These are phyloP conservation scores for Pleuronectes platessa DNA, from an alignment of 2,113 vertebrate species.

Conservation along the genomic window DNA sequence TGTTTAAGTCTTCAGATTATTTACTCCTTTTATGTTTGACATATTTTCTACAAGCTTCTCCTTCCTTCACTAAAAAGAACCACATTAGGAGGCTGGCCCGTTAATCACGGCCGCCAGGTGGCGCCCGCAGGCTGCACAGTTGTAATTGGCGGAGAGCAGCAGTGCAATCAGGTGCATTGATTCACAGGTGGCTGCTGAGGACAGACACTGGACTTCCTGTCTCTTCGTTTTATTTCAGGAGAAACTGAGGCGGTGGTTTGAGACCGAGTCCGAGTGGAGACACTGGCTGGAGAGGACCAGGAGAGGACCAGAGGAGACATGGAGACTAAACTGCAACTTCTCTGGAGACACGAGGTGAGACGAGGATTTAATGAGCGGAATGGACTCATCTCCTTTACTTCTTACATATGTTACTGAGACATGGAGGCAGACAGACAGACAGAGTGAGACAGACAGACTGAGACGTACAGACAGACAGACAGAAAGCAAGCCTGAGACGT, in stretches of 20 bases:
- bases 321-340: too few relatives aligned
- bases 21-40: not conserved
- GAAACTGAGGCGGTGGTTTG: not conserved
- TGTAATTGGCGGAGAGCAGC: conserved; percentile 59
- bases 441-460: too few relatives aligned
- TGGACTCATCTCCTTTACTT: too few relatives aligned
- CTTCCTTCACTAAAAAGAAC: not conserved
- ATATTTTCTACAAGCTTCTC: not conserved
- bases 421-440: too few relatives aligned
- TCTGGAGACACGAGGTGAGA: not conserved
- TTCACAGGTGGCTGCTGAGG: conserved; percentile 45
- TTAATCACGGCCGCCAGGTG: conserved; percentile 49
- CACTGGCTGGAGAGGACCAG: not conserved
- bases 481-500: too few relatives aligned
- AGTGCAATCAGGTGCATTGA: conserved; percentile 45
- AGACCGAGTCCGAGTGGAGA: not conserved
- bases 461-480: too few relatives aligned
- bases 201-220: not conserved
- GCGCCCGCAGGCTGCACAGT: conserved; percentile 48
- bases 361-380: too few relatives aligned
- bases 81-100: too few relatives aligned
- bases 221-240: not conserved
- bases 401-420: too few relatives aligned
- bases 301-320: not conserved
- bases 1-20: not conserved